Evolutionary conservation across 1,140 invertebrate genomes (phyloP).

Genomic region (Drosophila malerkotliana): DNA sequence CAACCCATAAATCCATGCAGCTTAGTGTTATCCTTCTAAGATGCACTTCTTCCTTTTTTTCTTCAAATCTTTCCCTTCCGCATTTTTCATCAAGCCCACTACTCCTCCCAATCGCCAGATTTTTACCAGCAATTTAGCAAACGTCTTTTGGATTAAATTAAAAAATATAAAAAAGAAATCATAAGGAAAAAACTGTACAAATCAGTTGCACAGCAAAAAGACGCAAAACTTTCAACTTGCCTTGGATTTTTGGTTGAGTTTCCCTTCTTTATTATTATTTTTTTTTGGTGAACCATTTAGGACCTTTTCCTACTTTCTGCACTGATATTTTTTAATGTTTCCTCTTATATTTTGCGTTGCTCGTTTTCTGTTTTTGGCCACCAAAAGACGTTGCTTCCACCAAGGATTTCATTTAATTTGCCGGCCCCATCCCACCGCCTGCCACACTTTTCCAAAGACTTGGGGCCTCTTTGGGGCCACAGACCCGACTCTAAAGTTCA

Average conservation of each 20-base stretch:
- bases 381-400: slow-evolving; percentile 51
- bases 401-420: slow-evolving; percentile 81
- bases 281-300: slow-evolving; percentile 63
- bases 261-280: slow-evolving; percentile 26
- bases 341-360: slow-evolving; percentile 56
- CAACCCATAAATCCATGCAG: slow-evolving; percentile 6
- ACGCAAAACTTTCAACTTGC: slow-evolving; percentile 62
- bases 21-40: slow-evolving; percentile 30
- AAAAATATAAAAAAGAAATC: slow-evolving; percentile 68
- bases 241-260: slow-evolving; percentile 48
- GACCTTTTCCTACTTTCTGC: slow-evolving; percentile 69
- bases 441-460: slow-evolving; percentile 8
- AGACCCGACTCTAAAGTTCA: slow-evolving; percentile 70
- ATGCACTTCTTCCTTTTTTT: slow-evolving; percentile 16
- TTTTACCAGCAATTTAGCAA: slow-evolving; percentile 78
- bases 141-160: slow-evolving; percentile 78
- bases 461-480: slow-evolving; percentile 17
- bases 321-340: slow-evolving; percentile 80
- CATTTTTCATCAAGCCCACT: slow-evolving; percentile 14
- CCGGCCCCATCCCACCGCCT: slow-evolving; percentile 23
- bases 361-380: slow-evolving; percentile 45
- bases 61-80: slow-evolving; percentile 1
- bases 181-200: slow-evolving; percentile 74
- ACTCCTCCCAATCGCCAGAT: slow-evolving; percentile 21
- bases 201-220: slow-evolving; percentile 75